Evolutionary conservation across 2,113 vertebrate genomes (phyloP).

Genomic region (Reinhardtius hippoglossoides): DNA sequence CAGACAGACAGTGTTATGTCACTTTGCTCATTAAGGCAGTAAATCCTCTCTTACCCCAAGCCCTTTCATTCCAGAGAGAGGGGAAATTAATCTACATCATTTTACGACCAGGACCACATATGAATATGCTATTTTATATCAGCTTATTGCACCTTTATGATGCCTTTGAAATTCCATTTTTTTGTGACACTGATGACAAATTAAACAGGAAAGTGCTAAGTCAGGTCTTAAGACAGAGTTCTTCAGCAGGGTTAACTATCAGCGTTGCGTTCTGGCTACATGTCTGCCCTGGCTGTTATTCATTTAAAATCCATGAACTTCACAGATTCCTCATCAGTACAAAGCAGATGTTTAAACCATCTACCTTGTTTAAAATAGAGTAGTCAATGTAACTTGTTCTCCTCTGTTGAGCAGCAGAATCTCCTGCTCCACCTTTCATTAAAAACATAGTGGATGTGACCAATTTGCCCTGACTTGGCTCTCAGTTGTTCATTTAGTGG

Average conservation of each 20-base stretch:
- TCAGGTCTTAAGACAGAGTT: conserved; percentile 22
- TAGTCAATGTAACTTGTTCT: conserved; percentile 23
- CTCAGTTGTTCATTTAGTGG: conserved; percentile 41
- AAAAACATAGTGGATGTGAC: conserved; percentile 34
- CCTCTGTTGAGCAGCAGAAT: conserved; percentile 2
- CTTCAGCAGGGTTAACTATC: conserved; percentile 34
- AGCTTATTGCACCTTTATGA: conserved; percentile 59
- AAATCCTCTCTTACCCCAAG: conserved; percentile 43
- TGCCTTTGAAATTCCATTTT: conserved; percentile 37
- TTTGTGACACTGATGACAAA: conserved; percentile 32
- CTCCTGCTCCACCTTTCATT: conserved; percentile 32
- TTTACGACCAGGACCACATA: conserved; percentile 53
- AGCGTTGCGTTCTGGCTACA: conserved; percentile 19
- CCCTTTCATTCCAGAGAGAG: conserved; percentile 42
- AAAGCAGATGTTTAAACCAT: conserved; percentile 22
- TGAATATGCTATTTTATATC: conserved; percentile 54
- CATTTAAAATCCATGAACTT: conserved; percentile 26
- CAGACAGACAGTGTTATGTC: conserved; percentile 56
- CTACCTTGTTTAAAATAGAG: conserved; percentile 27
- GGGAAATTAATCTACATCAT: conserved; percentile 52
- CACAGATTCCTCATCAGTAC: conserved; percentile 1
- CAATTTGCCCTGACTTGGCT: conserved; percentile 40
- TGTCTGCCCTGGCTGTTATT: conserved; percentile 15
- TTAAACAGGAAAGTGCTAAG: conserved; percentile 23
- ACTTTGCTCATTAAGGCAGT: conserved; percentile 55